phyloP scores from a whole-genome alignment of 2,113 vertebrate species.

The Poeciliopsis retropinna region DNA sequence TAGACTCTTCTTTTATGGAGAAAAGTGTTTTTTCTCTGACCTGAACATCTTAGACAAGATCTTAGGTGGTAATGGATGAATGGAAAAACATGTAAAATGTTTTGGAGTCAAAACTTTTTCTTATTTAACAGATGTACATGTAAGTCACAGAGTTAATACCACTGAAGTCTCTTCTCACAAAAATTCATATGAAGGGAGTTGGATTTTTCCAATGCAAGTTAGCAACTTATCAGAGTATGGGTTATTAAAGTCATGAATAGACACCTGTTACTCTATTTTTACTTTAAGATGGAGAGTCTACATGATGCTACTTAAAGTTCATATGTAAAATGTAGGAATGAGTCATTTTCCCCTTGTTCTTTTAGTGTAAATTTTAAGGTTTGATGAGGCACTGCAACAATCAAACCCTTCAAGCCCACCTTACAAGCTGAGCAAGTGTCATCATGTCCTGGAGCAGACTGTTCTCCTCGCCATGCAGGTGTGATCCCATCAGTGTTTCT shows the following conservation, averaged over 20 bases:
- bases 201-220: neutral
- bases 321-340: constrained; percentile 12
- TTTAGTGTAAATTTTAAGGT: neutral
- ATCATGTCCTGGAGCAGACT: constrained; percentile 51
- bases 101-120: neutral
- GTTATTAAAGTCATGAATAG: neutral
- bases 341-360: constrained; percentile 10
- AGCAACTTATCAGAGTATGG: neutral
- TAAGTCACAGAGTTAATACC: neutral
- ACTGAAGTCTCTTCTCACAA: no score
- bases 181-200: no score
- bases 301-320: neutral
- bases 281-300: neutral
- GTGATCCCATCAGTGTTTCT: constrained; percentile 59
- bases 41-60: neutral
- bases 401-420: neutral
- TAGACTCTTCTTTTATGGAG: no score
- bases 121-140: neutral
- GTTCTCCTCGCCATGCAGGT: constrained; percentile 54
- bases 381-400: constrained; percentile 19
- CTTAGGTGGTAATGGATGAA: neutral
- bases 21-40: neutral
- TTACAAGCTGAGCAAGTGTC: constrained; percentile 29
- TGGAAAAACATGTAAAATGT: neutral
- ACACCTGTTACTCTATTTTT: neutral